phyloP scores from a whole-genome alignment of 2,797 vertebrate species.

The Paguma larvata region DNA sequence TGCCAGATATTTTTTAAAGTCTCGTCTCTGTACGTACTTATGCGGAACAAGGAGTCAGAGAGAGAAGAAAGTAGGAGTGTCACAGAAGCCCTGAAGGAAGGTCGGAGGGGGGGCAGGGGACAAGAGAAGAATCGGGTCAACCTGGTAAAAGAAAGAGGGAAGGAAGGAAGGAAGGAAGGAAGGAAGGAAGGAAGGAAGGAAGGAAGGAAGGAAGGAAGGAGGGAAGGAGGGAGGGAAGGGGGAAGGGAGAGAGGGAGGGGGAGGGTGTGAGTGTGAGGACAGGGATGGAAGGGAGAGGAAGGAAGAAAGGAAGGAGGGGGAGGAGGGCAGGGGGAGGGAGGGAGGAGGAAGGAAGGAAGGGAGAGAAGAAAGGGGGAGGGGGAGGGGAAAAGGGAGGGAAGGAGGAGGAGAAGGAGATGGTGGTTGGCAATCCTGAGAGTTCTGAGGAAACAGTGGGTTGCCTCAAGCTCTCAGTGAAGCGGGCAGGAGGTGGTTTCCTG shows the following conservation, averaged over 20 bases:
- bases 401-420: neutral
- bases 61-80: neutral
- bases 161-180: rapidly evolving
- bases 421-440: neutral
- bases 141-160: neutral
- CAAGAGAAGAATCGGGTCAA: neutral
- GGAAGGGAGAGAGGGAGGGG: no score
- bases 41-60: neutral
- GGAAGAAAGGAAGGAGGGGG: no score
- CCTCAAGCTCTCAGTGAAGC: neutral
- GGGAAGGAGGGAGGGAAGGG: rapidly evolving
- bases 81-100: neutral
- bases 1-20: neutral
- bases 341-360: no score
- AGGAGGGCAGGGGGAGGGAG: neutral
- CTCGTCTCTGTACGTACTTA: neutral
- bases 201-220: rapidly evolving
- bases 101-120: neutral
- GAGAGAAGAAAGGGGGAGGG: rapidly evolving
- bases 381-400: neutral
- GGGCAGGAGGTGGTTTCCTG: neutral
- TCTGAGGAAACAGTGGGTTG: neutral
- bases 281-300: neutral
- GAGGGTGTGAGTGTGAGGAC: no score
- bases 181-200: rapidly evolving